Conservation (phyloP, 2,888 invertebrate species). For the Drosophila anomalata region DNA sequence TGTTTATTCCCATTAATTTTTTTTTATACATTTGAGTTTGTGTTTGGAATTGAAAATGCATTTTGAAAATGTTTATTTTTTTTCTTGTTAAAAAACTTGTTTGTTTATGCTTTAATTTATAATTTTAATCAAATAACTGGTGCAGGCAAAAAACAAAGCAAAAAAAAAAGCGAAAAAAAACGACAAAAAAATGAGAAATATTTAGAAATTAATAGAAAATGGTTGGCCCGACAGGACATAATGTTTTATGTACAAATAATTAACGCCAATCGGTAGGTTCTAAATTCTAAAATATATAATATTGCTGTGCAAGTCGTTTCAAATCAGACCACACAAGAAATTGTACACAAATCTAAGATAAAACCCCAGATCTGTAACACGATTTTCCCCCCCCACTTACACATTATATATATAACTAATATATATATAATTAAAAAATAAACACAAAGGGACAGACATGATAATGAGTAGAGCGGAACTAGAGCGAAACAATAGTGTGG, state of each 20-base stretch:
- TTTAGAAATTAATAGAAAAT: slow-evolving; percentile 27
- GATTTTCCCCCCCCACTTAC: slow-evolving; percentile 1
- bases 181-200: slow-evolving; percentile 25
- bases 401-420: slow-evolving; percentile 3
- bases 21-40: neutral
- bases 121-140: slow-evolving; percentile 56
- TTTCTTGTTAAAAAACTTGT: slow-evolving; percentile 33
- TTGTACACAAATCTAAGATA: slow-evolving; percentile 19
- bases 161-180: slow-evolving; percentile 45
- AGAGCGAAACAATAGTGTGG: slow-evolving; percentile 20
- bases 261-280: slow-evolving; percentile 29
- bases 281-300: slow-evolving; percentile 8
- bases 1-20: slow-evolving; percentile 20
- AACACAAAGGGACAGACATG: slow-evolving; percentile 3
- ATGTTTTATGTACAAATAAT: slow-evolving; percentile 56
- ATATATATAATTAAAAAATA: neutral
- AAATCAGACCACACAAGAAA: slow-evolving; percentile 1
- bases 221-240: slow-evolving; percentile 35
- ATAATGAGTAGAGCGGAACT: neutral
- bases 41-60: slow-evolving; percentile 46
- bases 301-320: slow-evolving; percentile 14
- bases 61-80: slow-evolving; percentile 26
- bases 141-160: slow-evolving; percentile 51
- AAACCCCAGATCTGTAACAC: neutral
- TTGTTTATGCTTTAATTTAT: slow-evolving; percentile 45